Base-by-base conservation (phyloP, 2,888 invertebrate genomes). In the Oeneis ivallda region DNA sequence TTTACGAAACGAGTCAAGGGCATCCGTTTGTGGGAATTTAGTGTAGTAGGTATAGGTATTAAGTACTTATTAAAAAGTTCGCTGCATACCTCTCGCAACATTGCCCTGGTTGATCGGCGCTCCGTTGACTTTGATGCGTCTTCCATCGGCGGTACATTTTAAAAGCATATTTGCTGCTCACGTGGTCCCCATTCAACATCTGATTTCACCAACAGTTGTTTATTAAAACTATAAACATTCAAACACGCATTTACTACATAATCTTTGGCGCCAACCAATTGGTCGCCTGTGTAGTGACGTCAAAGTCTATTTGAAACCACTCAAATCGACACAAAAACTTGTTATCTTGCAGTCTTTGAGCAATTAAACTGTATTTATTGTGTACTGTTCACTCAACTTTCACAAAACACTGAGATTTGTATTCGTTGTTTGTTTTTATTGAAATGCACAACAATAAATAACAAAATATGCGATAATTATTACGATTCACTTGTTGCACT, bases 131-230 rank as follows among this genome's bases (percentile, higher is more conserved):
- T 91, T 91, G 82, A 92, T 90, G 73, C 88, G 83, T 78, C 89
- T 86, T 75, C 92, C 92, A 80, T 92, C 92, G 70, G 91, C 89
- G 74, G 91, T 90, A 76, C 91, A 92, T 91, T 92, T 92, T 77
- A 92, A 83, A 77, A 92, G 81, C 92, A 92, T 92, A 84, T 79
- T 89, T 87, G 76, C 76, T 78, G 76, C 80, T 83, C 86, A 86
- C 82, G 77, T 82, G 79, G 76, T 78, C 82, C 83, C 83, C 83
- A 84, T 85, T 77, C 75, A 83, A 80, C 80, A 82, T 76, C 73
- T 79, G 70, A 72, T 73, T 78, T 77, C 73, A 72, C 71, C 69
- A 75, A 76, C 76, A 75, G 79, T 74, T 79, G 77, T 82, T 79
- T 78, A 71, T 74, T 71, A 76, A 37, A 76, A 79, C 83, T 75